phyloP scores from a whole-genome alignment of 2,797 vertebrate genomes.

The Lagocephalus sceleratus region DNA sequence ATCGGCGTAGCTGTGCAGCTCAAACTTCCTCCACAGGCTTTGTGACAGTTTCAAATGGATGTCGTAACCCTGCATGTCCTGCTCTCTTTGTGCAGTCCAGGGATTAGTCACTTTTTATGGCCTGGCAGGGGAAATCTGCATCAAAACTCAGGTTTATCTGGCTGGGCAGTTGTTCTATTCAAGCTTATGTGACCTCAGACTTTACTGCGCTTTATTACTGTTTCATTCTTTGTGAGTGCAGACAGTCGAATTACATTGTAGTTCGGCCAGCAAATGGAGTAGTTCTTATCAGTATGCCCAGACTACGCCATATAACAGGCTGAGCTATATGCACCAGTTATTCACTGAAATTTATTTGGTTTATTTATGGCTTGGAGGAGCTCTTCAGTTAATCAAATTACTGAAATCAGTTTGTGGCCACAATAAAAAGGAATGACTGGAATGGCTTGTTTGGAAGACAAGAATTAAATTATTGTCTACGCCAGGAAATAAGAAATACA shows the following conservation, averaged over 20 bases:
- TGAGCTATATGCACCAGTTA: conserved; percentile 41
- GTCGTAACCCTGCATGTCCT: conserved; percentile 49
- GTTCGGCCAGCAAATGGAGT: conserved; percentile 56
- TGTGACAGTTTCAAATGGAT: conserved; percentile 61
- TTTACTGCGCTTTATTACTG: conserved; percentile 67
- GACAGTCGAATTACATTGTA: conserved; percentile 64
- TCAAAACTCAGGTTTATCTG: background rate
- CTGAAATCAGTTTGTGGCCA: conserved; percentile 56
- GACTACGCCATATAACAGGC: conserved; percentile 41
- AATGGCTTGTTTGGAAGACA: conserved; percentile 50
- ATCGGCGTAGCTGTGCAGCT: conserved; percentile 31
- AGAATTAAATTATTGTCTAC: conserved; percentile 57
- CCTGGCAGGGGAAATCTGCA: background rate
- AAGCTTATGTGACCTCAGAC: conserved; percentile 47
- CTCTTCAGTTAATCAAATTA: conserved; percentile 73
- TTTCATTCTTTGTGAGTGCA: conserved; percentile 62
- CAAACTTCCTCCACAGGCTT: conserved; percentile 25
- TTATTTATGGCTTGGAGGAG: conserved; percentile 57
- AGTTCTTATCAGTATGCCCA: conserved; percentile 65
- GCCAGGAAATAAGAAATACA: conserved; percentile 40
- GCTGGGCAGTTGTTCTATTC: conserved; percentile 34
- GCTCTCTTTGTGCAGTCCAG: conserved; percentile 43
- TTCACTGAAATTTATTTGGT: conserved; percentile 61
- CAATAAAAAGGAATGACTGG: conserved; percentile 62
- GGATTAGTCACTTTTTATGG: conserved; percentile 12